Base-by-base conservation (phyloP, 2,797 vertebrate genomes). In the Threskiornis aethiopicus region DNA sequence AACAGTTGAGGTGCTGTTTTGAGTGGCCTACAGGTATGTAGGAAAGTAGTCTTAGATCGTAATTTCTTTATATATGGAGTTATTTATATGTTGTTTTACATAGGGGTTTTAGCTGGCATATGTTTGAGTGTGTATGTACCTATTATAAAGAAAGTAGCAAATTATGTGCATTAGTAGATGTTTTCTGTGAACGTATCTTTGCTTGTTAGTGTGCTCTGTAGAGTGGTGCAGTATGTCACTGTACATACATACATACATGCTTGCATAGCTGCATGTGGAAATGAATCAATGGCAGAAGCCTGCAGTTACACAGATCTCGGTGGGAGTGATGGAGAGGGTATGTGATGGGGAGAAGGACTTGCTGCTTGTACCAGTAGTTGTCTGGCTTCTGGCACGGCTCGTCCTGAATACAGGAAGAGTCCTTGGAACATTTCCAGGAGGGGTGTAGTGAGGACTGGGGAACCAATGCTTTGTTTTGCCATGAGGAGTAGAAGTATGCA, bases 191-290 rank as follows among this genome's bases (percentile, higher is more conserved):
- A 5, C 2, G 1, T 31, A 5, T 6, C 33, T 49, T 78, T 59
- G 16, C 72, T 44, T 42, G 19, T 61, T 51, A 15, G 5, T n/a
- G 22, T 61, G 25, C 42, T 64, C 14, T 49, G 3, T 42, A 1
- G 20, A n/a, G 26, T 20, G 13, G 33, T n/a, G 6, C 33, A 54
- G 42, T 79, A 16, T 1, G 0, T 51, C 8, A 5, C 33, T 65
- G 55, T 62, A 37, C 3, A 3, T 31, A 13, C 26, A 6, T 29
- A 16, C 5, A 3, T 33, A 19, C 5, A 0, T 28, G 15, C 12
- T 62, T 58, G 29, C 21, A 2, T 71, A 41, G 57, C 16, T 88
- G 35, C 11, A 6, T 8, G 14, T 65, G 82, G 79, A 58, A 78
- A 31, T 16, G 24, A 54, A n/a, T 55, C 0, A 0, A 47, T 64